Conservation (phyloP, 2,888 invertebrate genomes). For the Hylaea fasciaria region DNA sequence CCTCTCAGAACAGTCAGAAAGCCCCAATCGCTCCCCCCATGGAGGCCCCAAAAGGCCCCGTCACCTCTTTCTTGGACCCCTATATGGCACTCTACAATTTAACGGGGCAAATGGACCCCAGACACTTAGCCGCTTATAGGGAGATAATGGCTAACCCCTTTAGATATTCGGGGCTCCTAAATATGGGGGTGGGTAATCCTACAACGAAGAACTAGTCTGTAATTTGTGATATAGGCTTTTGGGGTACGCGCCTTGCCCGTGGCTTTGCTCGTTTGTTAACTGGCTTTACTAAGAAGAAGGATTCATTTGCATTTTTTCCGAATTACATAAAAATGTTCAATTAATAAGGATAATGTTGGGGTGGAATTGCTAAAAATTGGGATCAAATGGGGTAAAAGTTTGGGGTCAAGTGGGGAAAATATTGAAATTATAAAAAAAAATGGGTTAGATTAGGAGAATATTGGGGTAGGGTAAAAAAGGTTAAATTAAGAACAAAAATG, state of each 20-base stretch:
- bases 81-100: slow-evolving; percentile 76
- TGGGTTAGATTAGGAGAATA: too few species aligned
- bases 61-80: slow-evolving; percentile 68
- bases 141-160: slow-evolving; percentile 74
- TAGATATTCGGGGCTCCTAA: slow-evolving; percentile 66
- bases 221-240: slow-evolving; percentile 39
- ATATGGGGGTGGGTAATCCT: slow-evolving; percentile 66
- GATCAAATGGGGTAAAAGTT: too few species aligned
- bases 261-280: neutral
- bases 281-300: too few species aligned
- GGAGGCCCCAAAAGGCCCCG: slow-evolving; percentile 58
- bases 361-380: too few species aligned
- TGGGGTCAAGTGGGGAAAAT: too few species aligned
- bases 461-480: too few species aligned
- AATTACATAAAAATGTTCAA: too few species aligned
- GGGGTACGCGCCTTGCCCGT: neutral
- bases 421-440: too few species aligned
- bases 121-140: slow-evolving; percentile 75
- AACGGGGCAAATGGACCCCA: slow-evolving; percentile 72
- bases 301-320: too few species aligned
- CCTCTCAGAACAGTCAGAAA: slow-evolving; percentile 54
- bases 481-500: too few species aligned
- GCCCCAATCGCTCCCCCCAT: slow-evolving; percentile 39
- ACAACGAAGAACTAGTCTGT: slow-evolving; percentile 75
- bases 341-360: too few species aligned